Base-by-base conservation (phyloP, 2,888 invertebrate genomes). In the Zaprionus lineosus region DNA sequence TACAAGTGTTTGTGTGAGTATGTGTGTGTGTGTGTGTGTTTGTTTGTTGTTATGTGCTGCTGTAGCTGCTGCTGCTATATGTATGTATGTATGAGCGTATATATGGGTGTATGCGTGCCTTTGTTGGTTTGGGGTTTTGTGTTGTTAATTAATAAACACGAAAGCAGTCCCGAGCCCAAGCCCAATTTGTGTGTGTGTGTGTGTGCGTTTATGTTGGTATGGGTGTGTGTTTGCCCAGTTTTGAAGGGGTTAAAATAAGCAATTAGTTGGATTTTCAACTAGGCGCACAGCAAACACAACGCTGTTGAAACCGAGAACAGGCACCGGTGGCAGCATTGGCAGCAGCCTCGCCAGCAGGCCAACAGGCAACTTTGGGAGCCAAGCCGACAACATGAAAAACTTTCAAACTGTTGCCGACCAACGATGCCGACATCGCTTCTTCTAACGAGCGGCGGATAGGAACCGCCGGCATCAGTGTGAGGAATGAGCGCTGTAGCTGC, bases 181-280 rank as follows among this genome's bases (percentile, higher is more conserved):
- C 59, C 66, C 63, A 78, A 75, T 63, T 78, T 75, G 37, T 61
- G 33, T 44, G 33, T 19, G 21, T 21, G 7, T 21, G 21, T 21
- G 24, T 47, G 50, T 64, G 14, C 48, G 37, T 43, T n/a, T 39
- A n/a, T 24, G 24, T 29, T 31, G 43, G 36, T 46, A 24, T 63
- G 31, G 63, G 56, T 74, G 71, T 65, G 59, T 62, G 69, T 74
- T 50, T 70, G 73, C 70, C 43, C 67, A 71, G 73, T 82, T 84
- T 86, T 87, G 83, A 87, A 87, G 86, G 86, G 87, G 87, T 87
- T 87, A 87, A 87, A 88, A 88, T 88, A 82, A 82, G 82, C 82
- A 82, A 82, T 82, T 82, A 82, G 82, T 82, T 84, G 82, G 82
- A 82, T 84, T 82, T 82, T 82, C 84, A 84, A 79, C 82, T 82